phyloP scores from a whole-genome alignment of 2,113 vertebrate species.

The Datnioides undecimradiatus region DNA sequence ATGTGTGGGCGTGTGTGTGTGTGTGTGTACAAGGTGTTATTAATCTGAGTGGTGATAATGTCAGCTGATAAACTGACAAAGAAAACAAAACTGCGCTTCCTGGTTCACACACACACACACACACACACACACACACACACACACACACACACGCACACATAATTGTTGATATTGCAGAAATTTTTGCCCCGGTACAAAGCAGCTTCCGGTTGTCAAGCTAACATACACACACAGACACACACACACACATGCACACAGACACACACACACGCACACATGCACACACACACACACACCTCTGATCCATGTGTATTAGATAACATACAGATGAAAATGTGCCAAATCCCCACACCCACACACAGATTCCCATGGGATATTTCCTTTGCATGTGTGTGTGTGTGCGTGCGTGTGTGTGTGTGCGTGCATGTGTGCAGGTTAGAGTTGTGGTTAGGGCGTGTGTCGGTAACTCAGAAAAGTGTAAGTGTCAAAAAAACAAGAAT shows the following conservation, averaged over 20 bases:
- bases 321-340: constrained; percentile 7
- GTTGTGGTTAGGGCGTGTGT: constrained; percentile 35
- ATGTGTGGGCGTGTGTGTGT: neutral
- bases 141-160: neutral
- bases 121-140: neutral
- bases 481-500: neutral
- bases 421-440: neutral
- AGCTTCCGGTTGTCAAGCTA: constrained; percentile 2
- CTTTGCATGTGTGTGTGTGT: neutral
- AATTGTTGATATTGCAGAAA: too few relatives aligned
- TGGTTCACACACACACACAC: neutral
- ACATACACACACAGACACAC: constrained; percentile 1
- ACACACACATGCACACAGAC: neutral
- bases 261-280: neutral
- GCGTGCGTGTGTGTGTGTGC: neutral
- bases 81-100: neutral
- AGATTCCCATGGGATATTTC: constrained; percentile 44
- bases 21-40: constrained; percentile 6
- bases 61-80: neutral
- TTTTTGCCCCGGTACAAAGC: neutral
- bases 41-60: neutral
- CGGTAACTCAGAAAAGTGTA: neutral
- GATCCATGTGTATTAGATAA: constrained; percentile 3
- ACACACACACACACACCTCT: neutral
- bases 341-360: constrained; percentile 47